These are phyloP conservation scores for Cyclophora albipunctata DNA, from an alignment of 2,888 invertebrate species.

Conservation along the genomic window DNA sequence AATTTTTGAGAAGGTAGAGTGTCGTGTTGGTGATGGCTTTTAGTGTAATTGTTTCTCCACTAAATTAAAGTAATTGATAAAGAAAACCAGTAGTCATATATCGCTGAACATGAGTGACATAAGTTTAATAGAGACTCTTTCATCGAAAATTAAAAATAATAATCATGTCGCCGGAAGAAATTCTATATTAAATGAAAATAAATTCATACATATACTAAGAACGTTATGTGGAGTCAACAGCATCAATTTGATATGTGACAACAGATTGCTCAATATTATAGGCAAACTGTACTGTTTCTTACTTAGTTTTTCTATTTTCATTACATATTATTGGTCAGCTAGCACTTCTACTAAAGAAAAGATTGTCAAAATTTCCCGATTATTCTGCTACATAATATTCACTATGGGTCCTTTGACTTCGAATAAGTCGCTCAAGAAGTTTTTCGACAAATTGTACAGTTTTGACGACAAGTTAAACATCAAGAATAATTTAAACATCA, in stretches of 20 bases:
- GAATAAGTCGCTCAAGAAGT: constrained; percentile 25
- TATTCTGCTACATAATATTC: constrained; percentile 30
- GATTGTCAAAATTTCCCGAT: too few species aligned
- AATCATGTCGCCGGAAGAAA: too few species aligned
- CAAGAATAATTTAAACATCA: constrained; percentile 21
- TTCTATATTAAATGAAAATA: too few species aligned
- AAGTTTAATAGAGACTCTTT: too few species aligned
- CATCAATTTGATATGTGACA: background rate
- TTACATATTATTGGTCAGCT: constrained; percentile 27
- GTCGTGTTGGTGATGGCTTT: too few species aligned
- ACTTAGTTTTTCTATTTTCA: constrained; percentile 1
- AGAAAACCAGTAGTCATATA: too few species aligned
- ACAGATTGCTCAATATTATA: constrained; percentile 8
- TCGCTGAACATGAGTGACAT: too few species aligned
- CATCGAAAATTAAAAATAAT: too few species aligned
- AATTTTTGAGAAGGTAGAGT: too few species aligned
- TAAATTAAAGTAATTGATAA: too few species aligned
- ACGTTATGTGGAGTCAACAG: constrained; percentile 1
- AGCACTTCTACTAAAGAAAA: constrained; percentile 15
- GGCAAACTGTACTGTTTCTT: constrained; percentile 4
- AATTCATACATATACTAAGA: too few species aligned
- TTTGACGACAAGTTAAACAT: constrained; percentile 43
- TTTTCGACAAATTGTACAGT: constrained; percentile 28
- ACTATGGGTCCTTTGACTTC: constrained; percentile 23
- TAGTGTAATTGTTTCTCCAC: too few species aligned